Conservation (phyloP, 1,140 invertebrate genomes). For the Pteromalus puparum region DNA sequence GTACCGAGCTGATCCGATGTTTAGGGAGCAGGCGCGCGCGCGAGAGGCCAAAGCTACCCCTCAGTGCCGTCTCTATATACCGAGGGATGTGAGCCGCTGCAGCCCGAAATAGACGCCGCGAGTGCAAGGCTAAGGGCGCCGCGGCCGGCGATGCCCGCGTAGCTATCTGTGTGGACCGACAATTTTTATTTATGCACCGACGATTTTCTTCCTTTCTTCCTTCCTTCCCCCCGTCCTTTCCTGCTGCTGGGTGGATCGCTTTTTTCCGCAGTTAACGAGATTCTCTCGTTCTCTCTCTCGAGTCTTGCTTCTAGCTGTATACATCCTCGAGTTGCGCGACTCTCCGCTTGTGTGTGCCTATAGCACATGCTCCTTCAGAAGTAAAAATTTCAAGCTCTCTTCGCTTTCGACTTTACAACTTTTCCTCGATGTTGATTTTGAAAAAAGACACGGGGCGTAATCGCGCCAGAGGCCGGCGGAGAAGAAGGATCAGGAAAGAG, state of each 20-base stretch:
- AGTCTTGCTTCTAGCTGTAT: neutral
- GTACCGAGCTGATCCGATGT: neutral
- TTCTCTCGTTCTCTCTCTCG: neutral
- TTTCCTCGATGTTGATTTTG: too few relatives aligned
- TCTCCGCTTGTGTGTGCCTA: neutral
- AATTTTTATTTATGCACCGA: neutral
- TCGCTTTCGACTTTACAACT: too few relatives aligned
- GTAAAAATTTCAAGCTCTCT: too few relatives aligned
- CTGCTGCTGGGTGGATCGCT: neutral
- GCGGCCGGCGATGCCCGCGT: neutral
- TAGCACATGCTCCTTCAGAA: neutral
- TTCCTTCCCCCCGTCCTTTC: too few relatives aligned
- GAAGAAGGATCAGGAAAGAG: too few relatives aligned
- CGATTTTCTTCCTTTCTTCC: neutral
- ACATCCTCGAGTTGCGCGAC: neutral
- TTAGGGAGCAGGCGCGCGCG: neutral
- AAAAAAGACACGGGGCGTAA: too few relatives aligned
- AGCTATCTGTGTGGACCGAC: neutral
- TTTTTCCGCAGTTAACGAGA: neutral
- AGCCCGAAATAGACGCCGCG: neutral
- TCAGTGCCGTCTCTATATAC: constrained; percentile 1
- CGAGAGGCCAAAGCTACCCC: neutral
- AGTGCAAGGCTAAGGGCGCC: neutral
- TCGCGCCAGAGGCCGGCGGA: too few relatives aligned
- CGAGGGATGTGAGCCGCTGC: neutral